Evolutionary conservation across 2,888 invertebrate species (phyloP), one percentile per base, ranked within the genome.

Genomic region (Drosophila testacea): DNA sequence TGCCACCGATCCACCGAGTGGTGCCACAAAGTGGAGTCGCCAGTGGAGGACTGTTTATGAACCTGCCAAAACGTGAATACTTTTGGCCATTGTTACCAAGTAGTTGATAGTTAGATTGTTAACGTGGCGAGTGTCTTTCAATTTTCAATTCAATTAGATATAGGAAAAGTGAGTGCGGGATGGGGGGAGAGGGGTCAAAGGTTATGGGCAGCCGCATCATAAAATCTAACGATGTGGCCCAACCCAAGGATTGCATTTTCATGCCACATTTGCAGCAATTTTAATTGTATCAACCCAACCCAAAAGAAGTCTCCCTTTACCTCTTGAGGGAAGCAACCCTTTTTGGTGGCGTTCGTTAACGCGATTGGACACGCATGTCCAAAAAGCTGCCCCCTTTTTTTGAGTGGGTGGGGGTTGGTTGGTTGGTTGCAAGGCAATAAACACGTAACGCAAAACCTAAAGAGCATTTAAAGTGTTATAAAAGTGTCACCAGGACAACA

Each of bases 311-410:
- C n/a, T 41, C 27, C 22, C 13, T 39, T 30, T 16, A 6, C 10
- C 9, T 46, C 5, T 4, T 9, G 30, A 56, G 4, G 7, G 44
- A 7, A 41, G 39, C 85, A 86, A 87, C 86, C 89, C 87, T 87
- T 87, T 22, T 22, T 63, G 22, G 52, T 44, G 46, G 27, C 51
- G 27, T 55, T 42, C 57, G 69, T 83, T 85, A 90, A 86, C 83
- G 84, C 82, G 72, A 83, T 91, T 91, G 86, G 91, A 88, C 91
- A 91, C 91, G 91, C 91, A 91, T 90, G 90, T 91, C 89, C 89
- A 72, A 50, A 59, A 27, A 60, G 42, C 69, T 55, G 56, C 46
- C 46, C 39, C 22, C 7, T 32, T 32, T 0, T n/a, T n/a, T 27
- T 27, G 16, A 7, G 28, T 6, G 28, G 28, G 30, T 1, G 28